phyloP scores from a whole-genome alignment of 2,113 vertebrate species.

The Limnothrissa miodon region DNA sequence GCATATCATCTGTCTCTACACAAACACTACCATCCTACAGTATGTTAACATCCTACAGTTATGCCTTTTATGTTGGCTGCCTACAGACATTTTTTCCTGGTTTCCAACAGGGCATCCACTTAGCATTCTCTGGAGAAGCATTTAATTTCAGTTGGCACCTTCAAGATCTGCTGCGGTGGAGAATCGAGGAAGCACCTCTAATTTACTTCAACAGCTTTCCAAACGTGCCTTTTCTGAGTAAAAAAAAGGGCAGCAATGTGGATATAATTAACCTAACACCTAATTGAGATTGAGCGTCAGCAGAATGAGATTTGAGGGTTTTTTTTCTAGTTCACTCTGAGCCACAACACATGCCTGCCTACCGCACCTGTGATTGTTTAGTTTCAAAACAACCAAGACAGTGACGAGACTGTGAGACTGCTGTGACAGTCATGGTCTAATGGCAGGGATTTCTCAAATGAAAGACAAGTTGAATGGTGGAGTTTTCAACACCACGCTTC shows the following conservation, averaged over 20 bases:
- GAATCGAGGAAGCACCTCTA: not conserved
- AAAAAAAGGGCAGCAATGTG: not conserved
- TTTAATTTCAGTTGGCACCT: constrained; percentile 17
- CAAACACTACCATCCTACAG: not conserved
- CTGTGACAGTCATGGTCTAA: not conserved
- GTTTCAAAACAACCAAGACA: not conserved
- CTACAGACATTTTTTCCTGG: not conserved
- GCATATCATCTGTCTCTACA: not conserved
- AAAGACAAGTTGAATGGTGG: not conserved
- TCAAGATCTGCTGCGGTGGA: not conserved
- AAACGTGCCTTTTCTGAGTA: not conserved
- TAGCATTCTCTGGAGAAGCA: constrained; percentile 12
- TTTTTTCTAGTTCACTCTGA: not conserved
- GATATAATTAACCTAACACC: not conserved
- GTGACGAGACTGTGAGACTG: not conserved
- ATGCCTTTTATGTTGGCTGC: not conserved
- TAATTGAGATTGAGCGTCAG: not conserved
- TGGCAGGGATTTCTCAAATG: not conserved
- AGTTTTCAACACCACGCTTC: not conserved
- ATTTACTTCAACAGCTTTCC: not conserved
- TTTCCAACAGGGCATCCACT: not conserved
- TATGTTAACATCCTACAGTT: not conserved
- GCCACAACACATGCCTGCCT: not conserved
- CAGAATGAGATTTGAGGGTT: not conserved
- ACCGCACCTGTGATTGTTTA: not conserved